phyloP scores from a whole-genome alignment of 2,888 invertebrate genomes.

The Luffia ferchaultella region DNA sequence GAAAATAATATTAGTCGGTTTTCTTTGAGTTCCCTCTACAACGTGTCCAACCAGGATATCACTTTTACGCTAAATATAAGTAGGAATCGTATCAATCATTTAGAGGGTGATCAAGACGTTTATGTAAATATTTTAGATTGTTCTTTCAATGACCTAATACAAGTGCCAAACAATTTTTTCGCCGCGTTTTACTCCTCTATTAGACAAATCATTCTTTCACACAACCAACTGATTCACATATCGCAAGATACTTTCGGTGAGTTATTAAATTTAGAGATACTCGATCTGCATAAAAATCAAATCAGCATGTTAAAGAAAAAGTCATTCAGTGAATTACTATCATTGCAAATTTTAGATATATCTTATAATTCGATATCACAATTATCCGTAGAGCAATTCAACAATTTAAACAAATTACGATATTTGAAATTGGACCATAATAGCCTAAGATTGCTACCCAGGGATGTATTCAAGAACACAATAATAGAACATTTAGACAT shows the following conservation, averaged over 20 bases:
- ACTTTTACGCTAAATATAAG: conserved; percentile 81
- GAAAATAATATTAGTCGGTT: conserved; percentile 77
- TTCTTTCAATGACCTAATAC: conserved; percentile 71
- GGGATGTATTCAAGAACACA: conserved; percentile 82
- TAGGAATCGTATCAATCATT: conserved; percentile 67
- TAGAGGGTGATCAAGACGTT: conserved; percentile 56
- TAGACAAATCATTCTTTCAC: conserved; percentile 74
- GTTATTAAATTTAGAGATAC: conserved; percentile 72
- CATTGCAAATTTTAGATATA: conserved; percentile 80
- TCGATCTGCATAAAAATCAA: conserved; percentile 78
- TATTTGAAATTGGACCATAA: conserved; percentile 78
- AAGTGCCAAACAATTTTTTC: conserved; percentile 72
- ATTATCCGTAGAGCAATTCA: conserved; percentile 82
- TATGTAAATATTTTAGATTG: conserved; percentile 76
- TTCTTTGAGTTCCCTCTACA: conserved; percentile 72
- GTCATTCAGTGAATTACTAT: conserved; percentile 78
- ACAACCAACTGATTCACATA: conserved; percentile 76
- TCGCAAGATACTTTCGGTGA: conserved; percentile 80
- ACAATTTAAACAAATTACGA: conserved; percentile 76
- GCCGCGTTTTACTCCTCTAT: conserved; percentile 70
- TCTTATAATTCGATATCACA: conserved; percentile 79
- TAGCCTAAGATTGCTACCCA: conserved; percentile 74
- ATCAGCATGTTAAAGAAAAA: conserved; percentile 76
- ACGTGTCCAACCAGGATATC: conserved; percentile 70
- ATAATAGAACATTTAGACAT: conserved; percentile 82